Base-by-base conservation (phyloP, 2,888 invertebrate species). In the Epinotia demarniana region DNA sequence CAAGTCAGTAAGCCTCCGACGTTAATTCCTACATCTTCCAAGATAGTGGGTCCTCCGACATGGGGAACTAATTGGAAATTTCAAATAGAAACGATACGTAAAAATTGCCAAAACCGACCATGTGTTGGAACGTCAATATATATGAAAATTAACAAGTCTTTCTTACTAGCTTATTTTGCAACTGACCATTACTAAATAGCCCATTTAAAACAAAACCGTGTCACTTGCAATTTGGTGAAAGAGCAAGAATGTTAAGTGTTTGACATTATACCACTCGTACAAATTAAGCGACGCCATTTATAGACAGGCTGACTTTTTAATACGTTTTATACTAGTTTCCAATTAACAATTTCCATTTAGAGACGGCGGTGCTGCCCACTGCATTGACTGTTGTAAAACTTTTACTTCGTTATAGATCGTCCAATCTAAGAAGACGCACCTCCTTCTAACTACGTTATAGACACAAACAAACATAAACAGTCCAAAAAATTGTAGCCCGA, bases 271-370 rank as follows among this genome's bases (percentile, higher is more conserved):
- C 33, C 33, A 19, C 16, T 58, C 49, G 46, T 74, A 60, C 69
- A 70, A 74, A 74, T 70, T 74, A 74, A 70, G 57, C 63, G 63
- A n/a, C 19, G 19, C 75, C 70, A 39, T 71, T 53, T 75, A 75
- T 49, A 70, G 69, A 64, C 75, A 58, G 70, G 23, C 69, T 9
- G 73, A 73, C 62, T 62, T 73, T 53, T 70, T 75, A 70, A 74
- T 63, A 39, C 16, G 64, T 71, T 75, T 75, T 66, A 73, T 75
- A 71, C 75, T 39, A 60, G 66, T 66, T 70, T 55, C 69, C 62
- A 74, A 74, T 74, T 64, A 74, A 74, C 74, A 74, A 70, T 74
- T 33, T 19, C 74, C 74, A 70, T 74, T 70, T 64, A 19, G 57
- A 74, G 74, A 69, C 19, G 58, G 68, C 58, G 46, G 58, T 46